Conservation (phyloP, 2,113 vertebrate genomes). For the Casuarius casuarius region DNA sequence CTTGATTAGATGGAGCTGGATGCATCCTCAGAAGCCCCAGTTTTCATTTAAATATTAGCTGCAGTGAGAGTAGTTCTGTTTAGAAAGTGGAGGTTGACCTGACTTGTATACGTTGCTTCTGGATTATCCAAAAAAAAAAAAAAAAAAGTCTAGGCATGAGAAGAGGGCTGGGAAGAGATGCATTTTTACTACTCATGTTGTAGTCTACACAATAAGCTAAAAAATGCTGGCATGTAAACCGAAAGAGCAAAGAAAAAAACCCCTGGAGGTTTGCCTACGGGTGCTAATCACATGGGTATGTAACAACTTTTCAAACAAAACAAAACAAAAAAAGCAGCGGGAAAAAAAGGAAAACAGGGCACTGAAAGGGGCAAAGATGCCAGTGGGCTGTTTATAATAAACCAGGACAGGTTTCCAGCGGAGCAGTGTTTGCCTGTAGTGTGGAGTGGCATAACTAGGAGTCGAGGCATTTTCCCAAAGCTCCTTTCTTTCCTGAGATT, state of each 20-base stretch:
- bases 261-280: not conserved
- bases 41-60: not conserved
- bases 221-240: not conserved
- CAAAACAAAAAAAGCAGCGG: not conserved
- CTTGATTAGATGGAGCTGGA: not conserved
- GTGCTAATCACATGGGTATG: not conserved
- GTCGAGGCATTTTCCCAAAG: not conserved
- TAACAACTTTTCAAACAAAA: no score
- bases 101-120: not conserved
- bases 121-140: not conserved
- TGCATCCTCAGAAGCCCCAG: not conserved
- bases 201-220: not conserved
- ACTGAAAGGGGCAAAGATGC: not conserved
- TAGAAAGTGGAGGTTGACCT: not conserved
- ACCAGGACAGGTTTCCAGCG: not conserved
- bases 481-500: conserved; percentile 47
- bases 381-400: not conserved
- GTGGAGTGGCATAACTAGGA: not conserved
- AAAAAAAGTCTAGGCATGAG: not conserved
- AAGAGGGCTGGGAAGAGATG: not conserved
- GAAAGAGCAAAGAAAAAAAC: not conserved
- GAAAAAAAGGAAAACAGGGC: not conserved
- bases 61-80: not conserved
- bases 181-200: not conserved
- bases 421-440: not conserved